Evolutionary conservation across 2,888 invertebrate genomes (phyloP).

Genomic region (Trissoscelio sp.): DNA sequence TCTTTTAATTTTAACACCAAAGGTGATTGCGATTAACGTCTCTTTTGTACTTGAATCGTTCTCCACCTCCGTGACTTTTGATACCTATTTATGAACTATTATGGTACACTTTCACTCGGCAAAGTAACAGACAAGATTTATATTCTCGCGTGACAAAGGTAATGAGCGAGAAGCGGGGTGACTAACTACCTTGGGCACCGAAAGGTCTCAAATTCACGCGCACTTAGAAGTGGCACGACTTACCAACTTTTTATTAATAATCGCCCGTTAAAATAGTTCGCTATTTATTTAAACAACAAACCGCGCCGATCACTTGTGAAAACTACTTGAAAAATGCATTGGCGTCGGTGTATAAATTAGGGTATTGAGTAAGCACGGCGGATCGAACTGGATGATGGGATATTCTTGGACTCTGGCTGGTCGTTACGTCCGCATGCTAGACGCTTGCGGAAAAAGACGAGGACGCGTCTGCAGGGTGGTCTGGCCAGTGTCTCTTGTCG

Average conservation of each 20-base stretch:
- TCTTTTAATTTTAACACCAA: not conserved
- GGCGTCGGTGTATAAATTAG: slow-evolving; percentile 35
- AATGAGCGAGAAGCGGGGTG: slow-evolving; percentile 44
- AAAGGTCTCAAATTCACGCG: slow-evolving; percentile 33
- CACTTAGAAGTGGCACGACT: slow-evolving; percentile 2
- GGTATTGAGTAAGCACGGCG: slow-evolving; percentile 35
- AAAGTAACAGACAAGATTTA: slow-evolving; percentile 46
- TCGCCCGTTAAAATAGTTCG: slow-evolving; percentile 25
- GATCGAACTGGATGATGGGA: slow-evolving; percentile 52
- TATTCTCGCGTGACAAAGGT: slow-evolving; percentile 56
- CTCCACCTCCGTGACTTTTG: slow-evolving; percentile 32
- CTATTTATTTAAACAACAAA: slow-evolving; percentile 45
- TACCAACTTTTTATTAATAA: slow-evolving; percentile 13
- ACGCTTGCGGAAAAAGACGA: slow-evolving; percentile 54
- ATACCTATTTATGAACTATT: slow-evolving; percentile 54
- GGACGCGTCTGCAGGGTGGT: slow-evolving; percentile 76
- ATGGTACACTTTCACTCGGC: slow-evolving; percentile 43
- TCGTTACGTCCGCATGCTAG: slow-evolving; percentile 43
- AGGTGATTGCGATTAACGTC: slow-evolving; percentile 31
- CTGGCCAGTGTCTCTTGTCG: slow-evolving; percentile 81
- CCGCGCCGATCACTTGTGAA: slow-evolving; percentile 28
- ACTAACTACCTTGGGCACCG: slow-evolving; percentile 40
- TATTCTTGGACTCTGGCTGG: slow-evolving; percentile 67
- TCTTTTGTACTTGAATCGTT: slow-evolving; percentile 18
- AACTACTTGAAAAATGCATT: slow-evolving; percentile 50